Evolutionary conservation across 1,140 invertebrate species (phyloP), one percentile per base, ranked within the genome.

Genomic region (Pseudomyrmex sp.): DNA sequence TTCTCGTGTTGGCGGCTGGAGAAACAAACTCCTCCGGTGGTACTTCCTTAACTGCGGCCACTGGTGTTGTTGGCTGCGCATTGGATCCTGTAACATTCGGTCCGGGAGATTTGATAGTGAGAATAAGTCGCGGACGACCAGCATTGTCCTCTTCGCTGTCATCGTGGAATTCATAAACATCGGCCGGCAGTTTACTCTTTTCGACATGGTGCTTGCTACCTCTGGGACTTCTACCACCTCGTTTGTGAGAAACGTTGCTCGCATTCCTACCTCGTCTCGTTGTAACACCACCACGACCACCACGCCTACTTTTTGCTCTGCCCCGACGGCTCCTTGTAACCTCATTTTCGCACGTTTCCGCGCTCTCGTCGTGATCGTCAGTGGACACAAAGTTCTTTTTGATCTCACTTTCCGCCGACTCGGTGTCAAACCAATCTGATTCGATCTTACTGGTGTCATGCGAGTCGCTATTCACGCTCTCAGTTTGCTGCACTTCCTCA

Each of bases 151-250:
- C 97, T 65, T 97, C 97, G 44, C 97, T 97, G 91, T 98, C 97
- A 89, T 98, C 97, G 87, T 97, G 96, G 91, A 98, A 98, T 91
- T 98, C 97, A 86, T 98, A 98, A 2, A 98, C 96, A 90, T 98
- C 97, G 1, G 96, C 95, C 0, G 96, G 95, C 9, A 96, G 91
- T 92, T 96, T 93, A 93, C 95, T 84, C 93, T 93, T 95, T 95
- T 96, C 93, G 92, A 95, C 90, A 94, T 96, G 56, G 91, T 94
- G 94, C 92, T 96, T 86, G 89, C 93, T 92, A 85, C 95, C 91
- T 89, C 96, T 95, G 0, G 95, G 65, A 5, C 94, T 90, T 91
- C 95, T 95, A 5, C 95, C 95, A 35, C 95, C 96, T 85, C 96
- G 95, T 82, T 95, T 94, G 4, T 89, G 85, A 7, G 82, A 58